phyloP scores from a whole-genome alignment of 2,888 invertebrate genomes.

The Silvanus unidentatus region DNA sequence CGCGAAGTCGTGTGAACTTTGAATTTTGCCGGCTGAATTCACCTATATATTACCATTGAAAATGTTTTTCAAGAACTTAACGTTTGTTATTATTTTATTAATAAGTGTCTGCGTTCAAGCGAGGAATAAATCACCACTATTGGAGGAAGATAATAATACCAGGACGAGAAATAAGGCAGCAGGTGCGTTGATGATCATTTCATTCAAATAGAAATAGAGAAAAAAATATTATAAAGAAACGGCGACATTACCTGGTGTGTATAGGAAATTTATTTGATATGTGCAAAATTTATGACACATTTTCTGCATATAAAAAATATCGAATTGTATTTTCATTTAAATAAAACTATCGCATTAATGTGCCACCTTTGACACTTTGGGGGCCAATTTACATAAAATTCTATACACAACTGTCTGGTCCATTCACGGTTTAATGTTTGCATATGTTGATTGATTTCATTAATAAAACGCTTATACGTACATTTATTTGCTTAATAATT shows the following conservation, averaged over 20 bases:
- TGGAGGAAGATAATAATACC: conserved; percentile 35
- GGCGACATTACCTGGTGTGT: too few relatives aligned
- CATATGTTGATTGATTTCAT: conserved; percentile 2
- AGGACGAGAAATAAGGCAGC: conserved; percentile 39
- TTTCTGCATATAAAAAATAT: conserved; percentile 4
- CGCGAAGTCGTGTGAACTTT: too few relatives aligned
- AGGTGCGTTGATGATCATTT: conserved; percentile 35
- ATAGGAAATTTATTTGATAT: too few relatives aligned
- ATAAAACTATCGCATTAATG: conserved; percentile 11
- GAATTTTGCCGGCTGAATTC: too few relatives aligned
- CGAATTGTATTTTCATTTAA: conserved; percentile 7
- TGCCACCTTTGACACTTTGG: conserved; percentile 20
- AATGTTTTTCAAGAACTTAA: conserved; percentile 5
- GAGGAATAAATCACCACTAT: conserved; percentile 37
- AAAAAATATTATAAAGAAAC: too few relatives aligned
- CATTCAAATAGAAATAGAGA: too few relatives aligned
- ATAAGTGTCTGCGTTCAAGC: conserved; percentile 16
- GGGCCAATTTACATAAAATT: conserved; percentile 15
- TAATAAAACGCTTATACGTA: conserved; percentile 4
- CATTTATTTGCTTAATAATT: too few relatives aligned
- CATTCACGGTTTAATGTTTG: conserved; percentile 3
- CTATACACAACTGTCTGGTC: not conserved
- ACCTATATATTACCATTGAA: too few relatives aligned
- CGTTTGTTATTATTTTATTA: conserved; percentile 14
- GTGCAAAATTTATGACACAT: not conserved